Base-by-base conservation (phyloP, 2,888 invertebrate genomes). In the Cheilosia variabilis region DNA sequence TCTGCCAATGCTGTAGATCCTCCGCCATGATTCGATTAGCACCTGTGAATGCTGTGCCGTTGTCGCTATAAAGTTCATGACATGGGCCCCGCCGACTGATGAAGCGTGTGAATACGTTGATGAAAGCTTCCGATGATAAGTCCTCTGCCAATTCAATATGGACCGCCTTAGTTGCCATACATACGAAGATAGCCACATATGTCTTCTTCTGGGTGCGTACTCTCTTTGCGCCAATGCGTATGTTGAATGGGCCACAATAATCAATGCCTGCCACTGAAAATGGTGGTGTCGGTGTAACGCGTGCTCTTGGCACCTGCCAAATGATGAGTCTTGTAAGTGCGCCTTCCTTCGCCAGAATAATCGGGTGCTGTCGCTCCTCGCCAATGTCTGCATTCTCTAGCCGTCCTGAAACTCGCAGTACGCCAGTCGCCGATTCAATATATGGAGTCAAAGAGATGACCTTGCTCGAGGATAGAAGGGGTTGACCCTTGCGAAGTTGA, bases 81-180 rank as follows among this genome's bases (percentile, higher is more conserved):
- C 84, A 87, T 55, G 76, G 75, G 17, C 81, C 76, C 4, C 81
- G 62, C 2, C 69, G 50, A 47, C 50, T 81, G 1, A 75, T 50
- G 47, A 81, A 75, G 5, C 50, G 68, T 9, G 62, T 62, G 57
- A 37, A 82, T 2, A 65, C 65, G 19, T 76, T 69, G 17, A 81
- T 45, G 60, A 80, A 80, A 0, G 84, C 66, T 15, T 68, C 50
- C 0, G 80, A 37, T 4, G 80, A 73, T 1, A 80, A 47, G 34
- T 62, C 80, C 13, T 80, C 58, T 27, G 52, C 55, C n/a, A 53
- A 10, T n/a, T 80, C 65, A 15, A 71, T 62, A 37, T 78, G 79
- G 13, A 80, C 65, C n/a, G 55, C 63, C 57, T 65, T 71, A 4
- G 80, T 52, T 7, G 60, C 58, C 65, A 66, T 73, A 50, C 71